phyloP scores from a whole-genome alignment of 2,113 vertebrate genomes.

The Chelonoidis abingdonii region DNA sequence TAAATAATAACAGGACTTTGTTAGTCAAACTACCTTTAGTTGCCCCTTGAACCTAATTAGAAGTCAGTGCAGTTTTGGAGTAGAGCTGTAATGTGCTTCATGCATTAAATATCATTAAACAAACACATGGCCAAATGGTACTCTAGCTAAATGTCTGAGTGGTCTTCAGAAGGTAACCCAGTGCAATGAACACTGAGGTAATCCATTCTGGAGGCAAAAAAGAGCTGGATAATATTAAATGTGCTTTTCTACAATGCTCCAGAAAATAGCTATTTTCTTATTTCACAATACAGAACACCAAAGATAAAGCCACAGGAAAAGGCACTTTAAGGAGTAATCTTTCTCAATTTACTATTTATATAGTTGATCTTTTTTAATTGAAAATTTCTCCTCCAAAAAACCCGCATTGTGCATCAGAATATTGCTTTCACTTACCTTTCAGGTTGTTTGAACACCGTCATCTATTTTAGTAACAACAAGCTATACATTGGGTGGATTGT shows the following conservation, averaged over 20 bases:
- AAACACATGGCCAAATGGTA: neutral
- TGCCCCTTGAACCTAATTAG: conserved; percentile 39
- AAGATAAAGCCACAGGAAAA: conserved; percentile 18
- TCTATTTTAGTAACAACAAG: neutral
- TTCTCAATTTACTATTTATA: conserved; percentile 31
- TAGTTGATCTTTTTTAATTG: conserved; percentile 17
- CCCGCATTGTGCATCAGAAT: neutral
- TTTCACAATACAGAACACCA: conserved; percentile 14
- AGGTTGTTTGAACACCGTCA: neutral
- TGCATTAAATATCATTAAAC: conserved; percentile 8
- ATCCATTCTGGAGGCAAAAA: neutral
- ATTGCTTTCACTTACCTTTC: conserved; percentile 21
- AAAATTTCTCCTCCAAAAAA: conserved; percentile 33
- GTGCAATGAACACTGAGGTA: neutral
- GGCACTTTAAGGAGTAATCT: conserved; percentile 12
- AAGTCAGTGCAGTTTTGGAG: conserved; percentile 1
- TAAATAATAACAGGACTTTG: conserved; percentile 59
- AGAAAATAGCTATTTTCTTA: conserved; percentile 27
- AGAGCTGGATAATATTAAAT: neutral
- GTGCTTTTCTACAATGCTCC: neutral
- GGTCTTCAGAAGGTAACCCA: neutral
- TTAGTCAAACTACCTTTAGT: conserved; percentile 42
- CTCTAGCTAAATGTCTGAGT: neutral
- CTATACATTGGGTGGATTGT: neutral
- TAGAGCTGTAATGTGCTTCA: neutral